A percentile compares a stretch with the other conserved stretches of the same genome.
phyloP scores from a whole-genome alignment of 1,140 invertebrate genomes.

The Colletes latitarsis region DNA sequence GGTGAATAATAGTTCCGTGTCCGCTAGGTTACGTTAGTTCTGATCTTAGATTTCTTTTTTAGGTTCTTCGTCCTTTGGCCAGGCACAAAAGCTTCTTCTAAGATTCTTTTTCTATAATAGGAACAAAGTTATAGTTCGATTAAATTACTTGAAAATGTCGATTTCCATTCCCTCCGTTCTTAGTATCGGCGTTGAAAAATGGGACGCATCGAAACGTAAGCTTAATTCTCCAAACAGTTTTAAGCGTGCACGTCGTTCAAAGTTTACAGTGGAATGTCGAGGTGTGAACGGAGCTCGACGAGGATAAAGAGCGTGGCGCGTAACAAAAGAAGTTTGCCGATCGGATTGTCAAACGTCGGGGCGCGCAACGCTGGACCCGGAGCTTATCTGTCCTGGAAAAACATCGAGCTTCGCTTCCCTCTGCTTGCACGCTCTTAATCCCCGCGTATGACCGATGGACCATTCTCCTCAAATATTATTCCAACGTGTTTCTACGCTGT shows the following conservation, averaged over 20 bases:
- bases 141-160: too few relatives aligned
- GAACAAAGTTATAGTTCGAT: too few relatives aligned
- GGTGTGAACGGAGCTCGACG: slow-evolving; percentile 13
- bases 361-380: slow-evolving; percentile 16
- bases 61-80: neutral
- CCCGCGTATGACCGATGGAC: neutral
- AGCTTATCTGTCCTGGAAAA: slow-evolving; percentile 58
- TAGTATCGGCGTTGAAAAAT: too few relatives aligned
- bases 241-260: neutral
- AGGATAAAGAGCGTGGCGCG: neutral
- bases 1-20: neutral
- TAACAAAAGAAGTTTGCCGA: slow-evolving; percentile 44
- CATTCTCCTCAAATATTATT: slow-evolving; percentile 48
- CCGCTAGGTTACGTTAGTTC: neutral
- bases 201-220: too few relatives aligned
- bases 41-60: neutral
- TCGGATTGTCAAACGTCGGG: slow-evolving; percentile 46
- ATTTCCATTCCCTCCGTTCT: too few relatives aligned
- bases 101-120: too few relatives aligned
- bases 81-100: too few relatives aligned
- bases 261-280: neutral
- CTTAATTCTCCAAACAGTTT: neutral
- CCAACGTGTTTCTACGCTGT: neutral
- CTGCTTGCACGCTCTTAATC: neutral
- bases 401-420: slow-evolving; percentile 35